Base-by-base conservation (phyloP, 2,113 vertebrate species). In the Dissostichus mawsoni region DNA sequence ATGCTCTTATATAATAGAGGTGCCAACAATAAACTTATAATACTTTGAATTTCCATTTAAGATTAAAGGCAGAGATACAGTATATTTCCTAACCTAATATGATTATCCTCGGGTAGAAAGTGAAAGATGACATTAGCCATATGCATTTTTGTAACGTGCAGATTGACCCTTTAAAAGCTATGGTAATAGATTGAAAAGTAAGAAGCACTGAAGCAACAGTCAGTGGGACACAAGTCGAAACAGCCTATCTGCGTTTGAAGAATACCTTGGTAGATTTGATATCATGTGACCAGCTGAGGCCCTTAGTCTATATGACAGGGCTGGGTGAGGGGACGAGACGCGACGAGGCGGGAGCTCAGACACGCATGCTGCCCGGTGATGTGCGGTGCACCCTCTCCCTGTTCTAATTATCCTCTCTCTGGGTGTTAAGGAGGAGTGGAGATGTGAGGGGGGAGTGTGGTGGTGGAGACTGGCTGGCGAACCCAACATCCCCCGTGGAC, bases 361-460 rank as follows among this genome's bases (percentile, higher is more conserved):
- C 85, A 76, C 18, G 61, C 63, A 36, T 33, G 79, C 64, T 78
- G 69, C 82, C 81, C 69, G 23, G 76, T 70, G 84, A 85, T 83
- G 83, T 82, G 73, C 52, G 48, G 84, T 62, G 72, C 83, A 66
- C 81, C 76, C 62, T 80, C 79, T 84, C 84, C 72, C 84, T 78
- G 51, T 83, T 88, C 88, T 90, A 86, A 91, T 92, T 91, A 90
- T 90, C 90, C 86, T 89, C 89, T 85, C 90, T 74, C 80, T 89
- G 86, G 89, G 91, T 90, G 92, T 90, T 83, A n/a, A 61, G 85
- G 78, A 82, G 87, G 64, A 68, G 78, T 74, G 59, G 78, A 78
- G 80, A 68, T 56, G 36, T 65, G 77, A 56, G 33, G 52, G 53
- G 81, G 66, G 79, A 52, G 64, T 66, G 62, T 61, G 33, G 74